Conservation (phyloP, 2,797 vertebrate genomes). For the Onychomys torridus region DNA sequence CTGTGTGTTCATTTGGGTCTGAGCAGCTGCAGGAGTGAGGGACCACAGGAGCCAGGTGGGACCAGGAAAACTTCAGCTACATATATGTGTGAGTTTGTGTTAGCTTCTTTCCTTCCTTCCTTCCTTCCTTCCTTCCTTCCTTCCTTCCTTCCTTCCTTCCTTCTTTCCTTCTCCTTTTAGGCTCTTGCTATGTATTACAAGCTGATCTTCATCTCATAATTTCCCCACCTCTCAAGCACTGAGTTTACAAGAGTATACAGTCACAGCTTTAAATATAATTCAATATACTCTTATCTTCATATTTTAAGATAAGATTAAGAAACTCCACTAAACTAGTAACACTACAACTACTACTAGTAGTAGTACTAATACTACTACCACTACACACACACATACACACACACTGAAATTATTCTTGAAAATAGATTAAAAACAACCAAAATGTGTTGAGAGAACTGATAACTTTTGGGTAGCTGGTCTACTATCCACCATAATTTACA, state of each 20-base stretch:
- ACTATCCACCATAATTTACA: conserved; percentile 1
- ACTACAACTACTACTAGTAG: too few species aligned
- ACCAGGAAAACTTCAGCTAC: too few species aligned
- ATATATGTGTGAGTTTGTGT: too few species aligned
- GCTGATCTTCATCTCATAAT: not conserved
- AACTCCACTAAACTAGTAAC: not conserved
- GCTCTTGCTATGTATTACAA: not conserved
- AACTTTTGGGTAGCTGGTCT: conserved; percentile 20
- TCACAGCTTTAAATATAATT: not conserved
- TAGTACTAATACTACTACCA: too few species aligned
- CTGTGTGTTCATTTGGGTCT: too few species aligned
- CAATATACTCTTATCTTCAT: not conserved
- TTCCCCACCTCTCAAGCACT: not conserved
- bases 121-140: not conserved
- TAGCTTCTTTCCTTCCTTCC: too few species aligned
- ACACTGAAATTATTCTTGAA: conserved; percentile 1
- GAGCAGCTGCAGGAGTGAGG: too few species aligned
- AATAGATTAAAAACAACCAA: not conserved
- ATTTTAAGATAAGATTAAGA: not conserved
- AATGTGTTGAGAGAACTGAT: not conserved
- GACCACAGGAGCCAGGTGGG: too few species aligned
- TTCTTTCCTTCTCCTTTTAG: too few species aligned
- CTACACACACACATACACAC: not conserved
- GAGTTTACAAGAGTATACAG: not conserved
- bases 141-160: not conserved